Percentiles rank a stretch among this genome's conserved stretches.
Evolutionary conservation across 2,797 vertebrate species (phyloP).

Genomic region (Chrosomus eos): DNA sequence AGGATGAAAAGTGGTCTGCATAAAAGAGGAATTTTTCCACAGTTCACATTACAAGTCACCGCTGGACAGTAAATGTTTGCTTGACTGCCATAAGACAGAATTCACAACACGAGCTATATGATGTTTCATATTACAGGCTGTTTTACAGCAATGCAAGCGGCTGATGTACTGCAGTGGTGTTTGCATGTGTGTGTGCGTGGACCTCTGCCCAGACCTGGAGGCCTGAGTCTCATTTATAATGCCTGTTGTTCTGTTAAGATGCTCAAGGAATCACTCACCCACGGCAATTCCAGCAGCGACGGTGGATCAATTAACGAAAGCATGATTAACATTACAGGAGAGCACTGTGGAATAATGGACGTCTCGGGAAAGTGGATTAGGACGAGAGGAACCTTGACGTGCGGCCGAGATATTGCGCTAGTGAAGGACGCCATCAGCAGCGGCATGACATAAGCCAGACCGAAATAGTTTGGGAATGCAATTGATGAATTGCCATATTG

Average conservation of each 20-base stretch:
- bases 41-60: constrained; percentile 18
- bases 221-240: constrained; percentile 39
- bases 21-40: constrained; percentile 17
- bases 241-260: constrained; percentile 47
- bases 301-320: constrained; percentile 79
- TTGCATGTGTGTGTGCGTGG: constrained; percentile 23
- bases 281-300: constrained; percentile 49
- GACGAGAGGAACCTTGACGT: constrained; percentile 71
- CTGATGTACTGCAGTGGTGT: constrained; percentile 1
- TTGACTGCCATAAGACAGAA: constrained; percentile 29
- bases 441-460: constrained; percentile 79
- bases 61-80: constrained; percentile 34
- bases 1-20: constrained; percentile 7
- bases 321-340: constrained; percentile 75
- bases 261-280: constrained; percentile 49
- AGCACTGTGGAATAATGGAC: constrained; percentile 68
- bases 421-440: constrained; percentile 82
- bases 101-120: constrained; percentile 3
- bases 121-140: constrained; percentile 38
- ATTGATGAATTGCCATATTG: constrained; percentile 93
- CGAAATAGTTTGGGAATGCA: constrained; percentile 82
- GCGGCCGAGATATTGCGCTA: constrained; percentile 70
- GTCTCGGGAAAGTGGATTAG: constrained; percentile 76
- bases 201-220: constrained; percentile 40
- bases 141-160: constrained; percentile 17